Base-by-base conservation (phyloP, 2,888 invertebrate genomes). In the Lasioglossum pauxillum region DNA sequence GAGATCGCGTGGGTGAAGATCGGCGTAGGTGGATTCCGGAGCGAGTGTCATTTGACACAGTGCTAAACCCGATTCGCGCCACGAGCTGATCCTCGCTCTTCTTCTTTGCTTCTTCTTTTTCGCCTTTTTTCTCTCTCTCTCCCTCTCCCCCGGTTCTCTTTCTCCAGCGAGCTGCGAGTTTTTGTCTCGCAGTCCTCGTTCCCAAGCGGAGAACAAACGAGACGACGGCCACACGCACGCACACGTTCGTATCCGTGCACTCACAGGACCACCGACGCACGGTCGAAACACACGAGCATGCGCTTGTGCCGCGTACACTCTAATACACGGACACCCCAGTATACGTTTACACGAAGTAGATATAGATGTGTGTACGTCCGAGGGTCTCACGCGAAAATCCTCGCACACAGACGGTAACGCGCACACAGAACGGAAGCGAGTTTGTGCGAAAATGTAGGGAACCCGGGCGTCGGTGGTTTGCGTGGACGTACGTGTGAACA, bases 21-120 rank as follows among this genome's bases (percentile, higher is more conserved):
- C n/a, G 16, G 31, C 2, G 83, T 60, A 82, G 76, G 71, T 88
- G 86, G 86, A 86, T 88, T 88, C 87, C 78, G 81, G 78, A 71
- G 84, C 88, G 84, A 57, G 91, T 94, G 94, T 94, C 94, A 95
- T 95, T 95, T 95, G 95, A 94, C 95, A 95, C 95, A 95, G 95
- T 94, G 93, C 93, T 94, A 94, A 95, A 94, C 92, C 91, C 92
- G 92, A 95, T 95, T 95, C 93, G 94, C 93, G 94, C 92, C 94
- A 94, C 92, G 90, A 91, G 91, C 90, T 82, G 90, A 92, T 91
- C 90, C 80, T 88, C 86, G 89, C 83, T 88, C 88, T 82, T 88
- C 90, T 81, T 84, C 87, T 78, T 83, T 78, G 64, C 64, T 57
- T 69, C 69, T 82, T 78, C 69, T 41, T 53, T 46, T 73, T 78